Conservation (phyloP, 2,797 vertebrate species). For the Acanthurus lineatus region DNA sequence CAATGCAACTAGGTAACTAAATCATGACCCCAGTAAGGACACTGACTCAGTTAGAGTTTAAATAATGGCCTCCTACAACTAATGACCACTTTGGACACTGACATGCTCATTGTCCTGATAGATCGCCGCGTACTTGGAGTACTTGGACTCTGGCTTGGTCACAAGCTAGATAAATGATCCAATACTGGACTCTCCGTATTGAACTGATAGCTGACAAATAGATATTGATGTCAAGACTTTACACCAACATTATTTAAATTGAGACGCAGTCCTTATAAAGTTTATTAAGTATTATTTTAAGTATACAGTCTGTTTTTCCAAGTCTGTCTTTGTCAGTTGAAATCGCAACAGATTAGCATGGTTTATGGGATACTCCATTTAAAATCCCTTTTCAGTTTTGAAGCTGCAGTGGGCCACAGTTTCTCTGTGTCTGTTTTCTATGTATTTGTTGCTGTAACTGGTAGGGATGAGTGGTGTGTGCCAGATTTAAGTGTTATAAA, state of each 20-base stretch:
- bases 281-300: not conserved
- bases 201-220: slow-evolving; percentile 47
- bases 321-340: not conserved
- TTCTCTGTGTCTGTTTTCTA: not conserved
- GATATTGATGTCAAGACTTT: slow-evolving; percentile 43
- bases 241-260: slow-evolving; percentile 23
- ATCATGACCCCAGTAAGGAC: slow-evolving; percentile 55
- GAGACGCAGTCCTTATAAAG: slow-evolving; percentile 8
- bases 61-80: slow-evolving; percentile 66
- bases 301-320: slow-evolving; percentile 5
- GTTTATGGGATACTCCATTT: slow-evolving; percentile 5
- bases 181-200: slow-evolving; percentile 37
- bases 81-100: slow-evolving; percentile 69
- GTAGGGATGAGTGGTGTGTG: slow-evolving; percentile 6
- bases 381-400: slow-evolving; percentile 8
- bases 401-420: slow-evolving; percentile 10
- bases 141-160: slow-evolving; percentile 39
- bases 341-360: slow-evolving; percentile 17
- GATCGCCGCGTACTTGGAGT: slow-evolving; percentile 39
- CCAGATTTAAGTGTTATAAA: slow-evolving; percentile 39
- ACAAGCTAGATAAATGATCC: slow-evolving; percentile 65
- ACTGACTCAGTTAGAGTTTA: slow-evolving; percentile 58
- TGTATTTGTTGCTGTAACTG: slow-evolving; percentile 29
- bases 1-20: slow-evolving; percentile 58
- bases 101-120: slow-evolving; percentile 66